Conservation (phyloP, 2,113 vertebrate species). For the Nycticebus coucang region DNA sequence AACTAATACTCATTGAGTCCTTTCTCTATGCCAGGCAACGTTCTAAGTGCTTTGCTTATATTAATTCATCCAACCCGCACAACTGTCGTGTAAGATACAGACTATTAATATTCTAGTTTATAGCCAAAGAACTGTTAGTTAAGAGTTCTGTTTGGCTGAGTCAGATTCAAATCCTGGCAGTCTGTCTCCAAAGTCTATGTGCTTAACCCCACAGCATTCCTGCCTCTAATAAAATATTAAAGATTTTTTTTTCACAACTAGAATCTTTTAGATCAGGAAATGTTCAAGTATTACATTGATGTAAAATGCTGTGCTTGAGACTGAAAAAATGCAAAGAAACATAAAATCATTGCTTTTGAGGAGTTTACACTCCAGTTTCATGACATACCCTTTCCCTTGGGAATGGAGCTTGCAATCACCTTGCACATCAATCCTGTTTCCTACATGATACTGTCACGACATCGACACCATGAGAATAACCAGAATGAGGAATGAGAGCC, state of each 20-base stretch:
- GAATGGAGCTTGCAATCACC: neutral
- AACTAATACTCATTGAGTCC: neutral
- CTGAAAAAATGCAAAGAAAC: neutral
- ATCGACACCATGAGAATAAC: neutral
- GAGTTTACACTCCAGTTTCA: neutral
- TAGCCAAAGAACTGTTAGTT: neutral
- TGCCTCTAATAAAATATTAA: neutral
- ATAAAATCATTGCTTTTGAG: neutral
- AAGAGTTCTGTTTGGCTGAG: neutral
- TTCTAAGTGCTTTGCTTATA: neutral
- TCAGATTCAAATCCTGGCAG: neutral
- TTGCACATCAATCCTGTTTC: neutral
- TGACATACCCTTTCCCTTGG: neutral
- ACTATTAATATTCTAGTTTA: neutral
- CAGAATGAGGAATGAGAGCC: neutral
- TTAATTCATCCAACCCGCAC: neutral
- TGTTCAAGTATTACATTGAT: neutral
- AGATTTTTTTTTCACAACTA: neutral
- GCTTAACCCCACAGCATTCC: neutral
- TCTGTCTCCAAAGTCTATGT: neutral
- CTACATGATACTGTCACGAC: neutral
- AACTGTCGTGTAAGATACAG: neutral
- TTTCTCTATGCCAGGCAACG: neutral
- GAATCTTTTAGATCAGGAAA: slow-evolving; percentile 1
- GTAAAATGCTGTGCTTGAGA: neutral